A percentile compares a stretch with the other conserved stretches of the same genome.
Conservation (phyloP, 2,888 invertebrate species). For the Phortica okadai region DNA sequence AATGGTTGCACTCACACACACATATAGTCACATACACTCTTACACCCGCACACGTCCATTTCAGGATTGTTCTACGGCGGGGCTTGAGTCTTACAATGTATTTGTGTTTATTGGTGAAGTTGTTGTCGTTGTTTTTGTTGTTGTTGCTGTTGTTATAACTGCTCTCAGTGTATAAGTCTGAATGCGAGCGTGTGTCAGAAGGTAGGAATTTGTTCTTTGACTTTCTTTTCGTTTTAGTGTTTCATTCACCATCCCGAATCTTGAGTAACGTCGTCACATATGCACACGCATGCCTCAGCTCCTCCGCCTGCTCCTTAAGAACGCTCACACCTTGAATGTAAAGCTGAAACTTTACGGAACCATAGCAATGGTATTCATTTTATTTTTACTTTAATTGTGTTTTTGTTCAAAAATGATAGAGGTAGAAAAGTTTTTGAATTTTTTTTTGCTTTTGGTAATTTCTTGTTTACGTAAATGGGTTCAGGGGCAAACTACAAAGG, state of each 20-base stretch:
- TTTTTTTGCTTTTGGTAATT: too few relatives aligned
- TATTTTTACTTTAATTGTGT: slow-evolving; percentile 49
- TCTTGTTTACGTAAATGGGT: slow-evolving; percentile 29
- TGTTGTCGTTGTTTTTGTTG: slow-evolving; percentile 3
- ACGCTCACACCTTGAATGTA: slow-evolving; percentile 21
- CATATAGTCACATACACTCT: slow-evolving; percentile 44
- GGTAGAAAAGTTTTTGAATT: slow-evolving; percentile 35
- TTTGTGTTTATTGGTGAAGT: not conserved
- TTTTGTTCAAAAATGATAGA: slow-evolving; percentile 44
- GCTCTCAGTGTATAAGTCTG: not conserved
- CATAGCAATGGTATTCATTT: slow-evolving; percentile 51
- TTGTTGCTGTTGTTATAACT: slow-evolving; percentile 25
- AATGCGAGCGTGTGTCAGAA: slow-evolving; percentile 47
- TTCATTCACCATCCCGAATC: slow-evolving; percentile 27
- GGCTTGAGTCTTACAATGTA: not conserved
- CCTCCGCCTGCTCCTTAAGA: not conserved
- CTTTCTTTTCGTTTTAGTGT: slow-evolving; percentile 64
- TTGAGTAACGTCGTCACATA: not conserved
- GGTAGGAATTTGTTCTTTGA: slow-evolving; percentile 67
- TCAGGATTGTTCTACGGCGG: not conserved
- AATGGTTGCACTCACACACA: slow-evolving; percentile 1
- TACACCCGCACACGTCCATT: slow-evolving; percentile 34
- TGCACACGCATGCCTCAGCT: not conserved
- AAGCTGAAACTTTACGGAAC: slow-evolving; percentile 43
- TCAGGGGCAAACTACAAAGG: too few relatives aligned